phyloP scores from a whole-genome alignment of 2,888 invertebrate species.

The Pocota personata region DNA sequence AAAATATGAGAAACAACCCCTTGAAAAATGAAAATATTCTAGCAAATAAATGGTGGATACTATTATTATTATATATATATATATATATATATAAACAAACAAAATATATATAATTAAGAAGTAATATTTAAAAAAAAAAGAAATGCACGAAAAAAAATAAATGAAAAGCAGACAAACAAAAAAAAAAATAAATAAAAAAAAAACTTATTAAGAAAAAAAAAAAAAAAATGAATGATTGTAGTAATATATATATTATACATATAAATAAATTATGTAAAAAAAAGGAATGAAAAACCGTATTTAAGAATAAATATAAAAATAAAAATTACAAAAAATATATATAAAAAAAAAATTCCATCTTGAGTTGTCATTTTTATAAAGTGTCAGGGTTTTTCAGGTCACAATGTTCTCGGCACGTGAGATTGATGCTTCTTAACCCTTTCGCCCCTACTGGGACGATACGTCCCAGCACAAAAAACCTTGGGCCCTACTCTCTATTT shows the following conservation, averaged over 20 bases:
- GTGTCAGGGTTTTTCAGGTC: background rate
- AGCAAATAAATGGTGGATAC: conserved; percentile 74
- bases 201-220: conserved; percentile 49
- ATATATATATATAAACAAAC: conserved; percentile 38
- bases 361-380: conserved; percentile 21
- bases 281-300: conserved; percentile 75
- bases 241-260: conserved; percentile 75
- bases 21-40: conserved; percentile 60
- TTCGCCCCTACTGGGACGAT: no score
- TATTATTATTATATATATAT: conserved; percentile 67
- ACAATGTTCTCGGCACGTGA: no score
- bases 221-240: conserved; percentile 74
- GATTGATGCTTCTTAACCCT: no score
- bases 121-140: conserved; percentile 67
- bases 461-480: no score
- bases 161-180: conserved; percentile 6
- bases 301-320: conserved; percentile 75
- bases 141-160: conserved; percentile 47
- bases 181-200: conserved; percentile 36
- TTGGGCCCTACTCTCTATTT: no score
- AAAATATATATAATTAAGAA: conserved; percentile 63
- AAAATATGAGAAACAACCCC: no score
- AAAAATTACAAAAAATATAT: conserved; percentile 74
- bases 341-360: conserved; percentile 20
- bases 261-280: conserved; percentile 76